Percentiles rank a stretch among this genome's conserved stretches.
Evolutionary conservation across 2,888 invertebrate genomes (phyloP).

Genomic region (Apotomis turbidana): DNA sequence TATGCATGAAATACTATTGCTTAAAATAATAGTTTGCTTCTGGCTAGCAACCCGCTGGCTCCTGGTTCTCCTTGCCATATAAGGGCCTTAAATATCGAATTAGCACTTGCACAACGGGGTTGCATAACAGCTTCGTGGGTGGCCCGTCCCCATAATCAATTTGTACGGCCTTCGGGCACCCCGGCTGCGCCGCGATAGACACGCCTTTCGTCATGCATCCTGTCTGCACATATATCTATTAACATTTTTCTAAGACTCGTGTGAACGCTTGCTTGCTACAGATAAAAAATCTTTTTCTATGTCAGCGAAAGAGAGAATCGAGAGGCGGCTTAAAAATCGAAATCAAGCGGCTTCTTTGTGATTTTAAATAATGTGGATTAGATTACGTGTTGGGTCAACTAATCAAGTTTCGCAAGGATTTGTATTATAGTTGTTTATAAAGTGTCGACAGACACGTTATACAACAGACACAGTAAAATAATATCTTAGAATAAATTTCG

Average conservation of each 20-base stretch:
- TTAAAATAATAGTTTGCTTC: not conserved
- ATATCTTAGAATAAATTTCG: constrained; percentile 10
- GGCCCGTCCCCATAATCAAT: constrained; percentile 77
- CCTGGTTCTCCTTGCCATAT: constrained; percentile 16
- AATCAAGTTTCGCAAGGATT: constrained; percentile 11
- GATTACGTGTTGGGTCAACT: not conserved
- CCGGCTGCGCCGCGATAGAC: constrained; percentile 60
- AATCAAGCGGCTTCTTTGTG: constrained; percentile 7
- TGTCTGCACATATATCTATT: constrained; percentile 49
- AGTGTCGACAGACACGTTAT: not conserved
- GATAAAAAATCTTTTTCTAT: constrained; percentile 13
- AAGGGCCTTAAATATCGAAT: constrained; percentile 38
- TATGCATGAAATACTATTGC: not conserved
- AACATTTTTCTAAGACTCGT: constrained; percentile 46
- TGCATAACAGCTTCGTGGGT: constrained; percentile 71
- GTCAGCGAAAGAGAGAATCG: constrained; percentile 23
- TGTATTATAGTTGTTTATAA: constrained; percentile 1
- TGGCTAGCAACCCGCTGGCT: constrained; percentile 1
- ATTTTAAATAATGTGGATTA: not conserved
- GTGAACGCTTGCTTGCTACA: constrained; percentile 35
- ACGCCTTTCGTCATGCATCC: constrained; percentile 76
- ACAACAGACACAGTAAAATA: constrained; percentile 12
- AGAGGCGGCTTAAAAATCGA: not conserved
- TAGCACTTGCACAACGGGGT: constrained; percentile 53
- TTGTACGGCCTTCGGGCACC: constrained; percentile 74